Evolutionary conservation across 2,888 invertebrate species (phyloP).

Genomic region (Tiliacea aurago): DNA sequence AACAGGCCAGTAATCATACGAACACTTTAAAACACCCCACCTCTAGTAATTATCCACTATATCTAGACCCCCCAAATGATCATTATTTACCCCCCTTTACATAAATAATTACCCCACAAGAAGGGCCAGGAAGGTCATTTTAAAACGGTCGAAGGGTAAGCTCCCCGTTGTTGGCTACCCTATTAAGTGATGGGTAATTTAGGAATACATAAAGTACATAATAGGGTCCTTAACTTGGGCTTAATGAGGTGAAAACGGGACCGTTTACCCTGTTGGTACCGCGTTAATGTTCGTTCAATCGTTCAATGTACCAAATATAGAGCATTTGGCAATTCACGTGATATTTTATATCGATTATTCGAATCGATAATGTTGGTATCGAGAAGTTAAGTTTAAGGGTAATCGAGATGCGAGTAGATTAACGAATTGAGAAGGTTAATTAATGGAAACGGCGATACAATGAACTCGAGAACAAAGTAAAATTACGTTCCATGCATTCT

Average conservation of each 20-base stretch:
- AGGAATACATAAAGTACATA: slow-evolving; percentile 91
- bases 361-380: slow-evolving; percentile 63
- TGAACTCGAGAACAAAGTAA: slow-evolving; percentile 33
- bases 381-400: slow-evolving; percentile 51
- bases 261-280: slow-evolving; percentile 80
- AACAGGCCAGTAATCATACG: slow-evolving; percentile 88
- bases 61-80: slow-evolving; percentile 70
- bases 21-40: slow-evolving; percentile 88
- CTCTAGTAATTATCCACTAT: slow-evolving; percentile 75
- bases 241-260: slow-evolving; percentile 90
- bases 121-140: slow-evolving; percentile 70
- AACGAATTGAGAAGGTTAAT: slow-evolving; percentile 54
- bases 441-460: slow-evolving; percentile 42
- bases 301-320: slow-evolving; percentile 71
- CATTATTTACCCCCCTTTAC: slow-evolving; percentile 48
- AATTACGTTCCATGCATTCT: slow-evolving; percentile 42
- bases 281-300: slow-evolving; percentile 79
- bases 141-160: slow-evolving; percentile 79
- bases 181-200: slow-evolving; percentile 91
- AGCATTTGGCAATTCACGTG: slow-evolving; percentile 62
- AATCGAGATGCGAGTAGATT: slow-evolving; percentile 51
- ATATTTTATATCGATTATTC: slow-evolving; percentile 65
- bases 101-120: slow-evolving; percentile 56
- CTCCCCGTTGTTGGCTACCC: slow-evolving; percentile 82
- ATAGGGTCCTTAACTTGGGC: slow-evolving; percentile 88